Evolutionary conservation across 2,888 invertebrate species (phyloP).

Genomic region (Cryptus viduatorius): DNA sequence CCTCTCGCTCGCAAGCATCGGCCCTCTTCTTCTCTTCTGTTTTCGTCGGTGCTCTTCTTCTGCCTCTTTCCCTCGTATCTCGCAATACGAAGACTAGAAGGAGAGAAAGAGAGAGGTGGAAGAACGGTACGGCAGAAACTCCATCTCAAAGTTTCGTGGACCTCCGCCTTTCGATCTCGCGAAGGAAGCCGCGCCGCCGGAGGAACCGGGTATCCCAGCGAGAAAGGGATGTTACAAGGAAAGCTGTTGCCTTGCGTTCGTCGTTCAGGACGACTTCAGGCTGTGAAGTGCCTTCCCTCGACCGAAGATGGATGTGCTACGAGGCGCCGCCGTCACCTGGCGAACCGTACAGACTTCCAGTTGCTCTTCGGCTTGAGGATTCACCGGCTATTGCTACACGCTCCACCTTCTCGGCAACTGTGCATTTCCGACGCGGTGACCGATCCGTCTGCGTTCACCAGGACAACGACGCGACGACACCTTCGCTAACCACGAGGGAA

Average conservation of each 20-base stretch:
- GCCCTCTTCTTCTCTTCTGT: slow-evolving; percentile 49
- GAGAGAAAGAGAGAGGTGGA: slow-evolving; percentile 8
- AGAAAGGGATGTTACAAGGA: slow-evolving; percentile 33
- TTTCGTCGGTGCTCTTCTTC: slow-evolving; percentile 4
- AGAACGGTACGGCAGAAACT: slow-evolving; percentile 9
- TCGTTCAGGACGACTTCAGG: slow-evolving; percentile 15
- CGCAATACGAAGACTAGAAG: background rate
- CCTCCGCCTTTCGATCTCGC: slow-evolving; percentile 44
- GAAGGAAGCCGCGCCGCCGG: slow-evolving; percentile 35
- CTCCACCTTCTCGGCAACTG: slow-evolving; percentile 2
- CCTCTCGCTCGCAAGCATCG: slow-evolving; percentile 51
- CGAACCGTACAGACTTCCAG: slow-evolving; percentile 77
- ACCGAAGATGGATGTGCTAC: slow-evolving; percentile 83
- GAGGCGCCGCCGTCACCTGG: slow-evolving; percentile 84
- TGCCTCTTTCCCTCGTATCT: slow-evolving; percentile 5
- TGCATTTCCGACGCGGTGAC: background rate
- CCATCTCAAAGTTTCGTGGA: slow-evolving; percentile 38
- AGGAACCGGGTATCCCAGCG: slow-evolving; percentile 36
- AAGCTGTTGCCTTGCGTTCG: slow-evolving; percentile 32
- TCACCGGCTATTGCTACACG: slow-evolving; percentile 16
- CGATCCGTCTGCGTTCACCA: slow-evolving; percentile 14
- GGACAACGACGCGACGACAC: slow-evolving; percentile 58
- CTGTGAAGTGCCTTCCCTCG: slow-evolving; percentile 54
- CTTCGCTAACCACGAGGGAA: slow-evolving; percentile 26
- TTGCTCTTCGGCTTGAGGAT: slow-evolving; percentile 56